Percentiles rank a stretch among this genome's conserved stretches.
These are phyloP conservation scores for Callorhinus ursinus DNA, from an alignment of 2,113 vertebrate species.

Conservation along the genomic window DNA sequence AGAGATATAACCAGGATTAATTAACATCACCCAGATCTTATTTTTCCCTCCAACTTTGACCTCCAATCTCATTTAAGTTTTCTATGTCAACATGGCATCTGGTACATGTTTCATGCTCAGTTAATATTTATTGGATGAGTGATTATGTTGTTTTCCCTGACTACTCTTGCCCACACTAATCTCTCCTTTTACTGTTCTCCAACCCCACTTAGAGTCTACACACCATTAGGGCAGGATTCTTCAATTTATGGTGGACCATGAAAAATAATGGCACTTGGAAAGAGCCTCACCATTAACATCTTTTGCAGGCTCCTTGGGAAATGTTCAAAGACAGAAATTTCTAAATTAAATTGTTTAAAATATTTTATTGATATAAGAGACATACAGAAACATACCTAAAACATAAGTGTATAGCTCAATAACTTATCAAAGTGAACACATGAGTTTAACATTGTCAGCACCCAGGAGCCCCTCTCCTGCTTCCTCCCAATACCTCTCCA, in stretches of 20 bases:
- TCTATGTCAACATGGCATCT: conserved; percentile 17
- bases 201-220: background rate
- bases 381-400: background rate
- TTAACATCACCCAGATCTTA: background rate
- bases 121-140: conserved; percentile 1
- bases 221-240: background rate
- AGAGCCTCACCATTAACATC: background rate
- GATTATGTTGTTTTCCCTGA: background rate
- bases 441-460: background rate
- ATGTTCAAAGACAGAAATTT: conserved; percentile 24
- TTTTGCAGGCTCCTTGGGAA: background rate
- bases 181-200: background rate
- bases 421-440: conserved; percentile 21
- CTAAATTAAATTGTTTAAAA: conserved; percentile 33
- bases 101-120: background rate
- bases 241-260: background rate
- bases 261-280: conserved; percentile 7
- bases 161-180: background rate
- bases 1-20: background rate
- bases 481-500: background rate
- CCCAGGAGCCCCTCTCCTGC: background rate
- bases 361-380: background rate
- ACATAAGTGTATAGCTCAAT: background rate
- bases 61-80: conserved; percentile 8
- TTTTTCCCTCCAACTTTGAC: conserved; percentile 13